Evolutionary conservation across 2,113 vertebrate species (phyloP).

Genomic region (Burhinus oedicnemus): DNA sequence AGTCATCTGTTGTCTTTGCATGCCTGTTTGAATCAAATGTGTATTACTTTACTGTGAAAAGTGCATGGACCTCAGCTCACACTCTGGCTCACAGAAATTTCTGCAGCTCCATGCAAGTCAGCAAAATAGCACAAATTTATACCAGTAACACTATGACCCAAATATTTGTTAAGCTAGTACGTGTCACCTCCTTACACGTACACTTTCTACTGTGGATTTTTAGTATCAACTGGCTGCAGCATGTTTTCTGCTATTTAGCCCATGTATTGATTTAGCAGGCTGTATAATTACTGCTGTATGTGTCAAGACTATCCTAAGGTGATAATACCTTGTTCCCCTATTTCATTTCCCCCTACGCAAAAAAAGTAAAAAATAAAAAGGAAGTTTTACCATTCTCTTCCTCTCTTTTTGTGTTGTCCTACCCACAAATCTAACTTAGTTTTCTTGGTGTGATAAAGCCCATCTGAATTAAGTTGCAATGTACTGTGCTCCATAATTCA

Average conservation of each 20-base stretch:
- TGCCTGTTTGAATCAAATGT: background rate
- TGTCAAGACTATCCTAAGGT: background rate
- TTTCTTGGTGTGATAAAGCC: conserved; percentile 7
- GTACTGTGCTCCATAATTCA: conserved; percentile 26
- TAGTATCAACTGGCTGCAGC: conserved; percentile 3
- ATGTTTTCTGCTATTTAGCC: conserved; percentile 3
- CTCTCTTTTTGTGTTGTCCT: background rate
- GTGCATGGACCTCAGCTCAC: background rate
- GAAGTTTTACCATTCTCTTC: background rate
- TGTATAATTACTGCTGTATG: background rate
- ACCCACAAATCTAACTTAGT: background rate
- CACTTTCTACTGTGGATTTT: conserved; percentile 19
- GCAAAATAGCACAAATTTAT: background rate
- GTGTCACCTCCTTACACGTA: background rate
- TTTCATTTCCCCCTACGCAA: background rate
- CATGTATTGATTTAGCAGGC: background rate
- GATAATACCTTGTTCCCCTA: background rate
- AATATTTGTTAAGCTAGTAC: conserved; percentile 54
- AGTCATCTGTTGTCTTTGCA: background rate
- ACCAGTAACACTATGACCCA: background rate
- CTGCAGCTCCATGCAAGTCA: background rate
- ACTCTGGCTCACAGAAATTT: background rate
- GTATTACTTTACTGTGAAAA: conserved; percentile 30
- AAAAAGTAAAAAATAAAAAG: background rate
- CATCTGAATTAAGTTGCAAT: background rate